Evolutionary conservation across 2,888 invertebrate genomes (phyloP), one percentile per base, ranked within the genome.

Genomic region (Dasypogon diadema): DNA sequence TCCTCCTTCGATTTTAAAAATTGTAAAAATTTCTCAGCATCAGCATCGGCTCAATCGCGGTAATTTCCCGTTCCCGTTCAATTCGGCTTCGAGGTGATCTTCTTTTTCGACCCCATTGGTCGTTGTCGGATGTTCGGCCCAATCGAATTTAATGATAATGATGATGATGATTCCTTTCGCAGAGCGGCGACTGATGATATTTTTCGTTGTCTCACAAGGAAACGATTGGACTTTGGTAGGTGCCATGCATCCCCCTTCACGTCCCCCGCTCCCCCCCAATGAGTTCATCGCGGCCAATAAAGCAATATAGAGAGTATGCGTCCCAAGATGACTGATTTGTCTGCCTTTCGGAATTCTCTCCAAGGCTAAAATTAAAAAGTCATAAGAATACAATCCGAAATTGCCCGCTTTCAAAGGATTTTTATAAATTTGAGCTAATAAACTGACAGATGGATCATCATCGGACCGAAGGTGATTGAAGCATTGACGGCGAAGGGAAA

Each of bases 351-450:
- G 46, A 63, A 63, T 22, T 3, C 51, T 60, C 16, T 42, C 54
- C 18, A 65, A 60, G 74, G 56, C 56, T 74, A 46, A 74, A 76
- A 76, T 76, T 76, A 76, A 76, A 76, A 76, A 76, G 65, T 12
- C 76, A 74, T 76, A 76, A 74, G 74, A 55, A 30, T 30, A 34
- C 34, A 60, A 72, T 42, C 42, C 26, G 74, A 74, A 68, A 65
- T 72, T 70, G 42, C 54, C 72, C 63, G 72, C 54, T 72, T 54
- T 63, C 60, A 65, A 74, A 73, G 73, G 76, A 76, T 68, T 65
- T 65, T 74, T 74, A 76, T 74, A 74, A 76, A 76, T 76, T 74
- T 74, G 34, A 16, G 12, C 37, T 74, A 76, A 76, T 76, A 63
- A 76, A 56, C 73, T 73, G 76, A 73, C 76, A 73, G 76, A 76